phyloP scores from a whole-genome alignment of 1,140 invertebrate species.

The Drosophila jambulina region DNA sequence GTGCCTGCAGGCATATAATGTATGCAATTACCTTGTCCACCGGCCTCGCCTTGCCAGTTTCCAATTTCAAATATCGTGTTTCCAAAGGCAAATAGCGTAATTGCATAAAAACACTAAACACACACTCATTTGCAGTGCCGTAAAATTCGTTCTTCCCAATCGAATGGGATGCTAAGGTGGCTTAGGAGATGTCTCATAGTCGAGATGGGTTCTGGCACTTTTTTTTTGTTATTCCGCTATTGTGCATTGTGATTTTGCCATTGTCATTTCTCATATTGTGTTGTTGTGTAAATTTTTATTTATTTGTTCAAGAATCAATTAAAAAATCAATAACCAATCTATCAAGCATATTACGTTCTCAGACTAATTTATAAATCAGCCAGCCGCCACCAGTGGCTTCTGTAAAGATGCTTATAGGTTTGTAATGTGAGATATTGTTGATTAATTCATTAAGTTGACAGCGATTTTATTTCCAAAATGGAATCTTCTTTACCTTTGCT shows the following conservation, averaged over 20 bases:
- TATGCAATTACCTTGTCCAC: constrained; percentile 32
- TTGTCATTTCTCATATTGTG: constrained; percentile 51
- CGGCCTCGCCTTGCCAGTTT: constrained; percentile 2
- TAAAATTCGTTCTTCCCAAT: constrained; percentile 2
- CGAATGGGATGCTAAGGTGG: background rate
- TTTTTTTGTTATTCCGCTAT: background rate
- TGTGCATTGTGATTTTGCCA: constrained; percentile 48
- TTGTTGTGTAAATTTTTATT: background rate
- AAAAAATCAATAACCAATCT: constrained; percentile 41
- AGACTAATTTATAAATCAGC: background rate
- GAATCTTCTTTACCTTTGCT: background rate
- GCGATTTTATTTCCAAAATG: background rate
- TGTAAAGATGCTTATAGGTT: background rate
- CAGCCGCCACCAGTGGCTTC: background rate
- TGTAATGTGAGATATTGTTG: background rate
- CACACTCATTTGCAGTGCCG: background rate
- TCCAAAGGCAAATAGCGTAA: constrained; percentile 6
- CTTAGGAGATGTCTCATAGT: constrained; percentile 20
- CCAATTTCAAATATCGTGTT: constrained; percentile 18
- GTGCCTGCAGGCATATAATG: constrained; percentile 36
- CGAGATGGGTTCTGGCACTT: background rate
- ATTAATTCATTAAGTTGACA: background rate
- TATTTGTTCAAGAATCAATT: constrained; percentile 36
- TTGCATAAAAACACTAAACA: constrained; percentile 1
- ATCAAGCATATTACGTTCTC: constrained; percentile 11